Base-by-base conservation (phyloP, 1,140 invertebrate genomes). In the Melanaphis sacchari region DNA sequence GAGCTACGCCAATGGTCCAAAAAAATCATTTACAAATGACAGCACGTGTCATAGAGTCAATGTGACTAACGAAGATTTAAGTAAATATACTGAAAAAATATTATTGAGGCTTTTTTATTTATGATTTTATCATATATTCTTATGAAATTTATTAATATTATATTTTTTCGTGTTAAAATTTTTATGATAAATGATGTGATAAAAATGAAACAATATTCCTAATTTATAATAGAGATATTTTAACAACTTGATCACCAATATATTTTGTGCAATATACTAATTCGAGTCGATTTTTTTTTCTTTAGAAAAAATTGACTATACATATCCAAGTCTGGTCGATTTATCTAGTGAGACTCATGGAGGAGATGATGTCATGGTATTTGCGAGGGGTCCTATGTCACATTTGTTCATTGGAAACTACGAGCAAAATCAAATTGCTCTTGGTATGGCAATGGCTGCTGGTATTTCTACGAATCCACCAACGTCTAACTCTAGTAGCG, bases 1-100 rank as follows among this genome's bases (percentile, higher is more conserved):
- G 9, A 96, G 96, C 2, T 98, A 98, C 94, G 96, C 97, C 21
- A 98, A 97, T 95, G 97, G 97, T 3, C 97, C 97, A 2, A 97
- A 41, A 59, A 2, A 6, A 2, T 31, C 52, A 97, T 84, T 31
- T 38, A 1, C 21, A 9, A 97, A 96, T 94, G 95, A 9, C 94
- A 95, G 41, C 93, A 94, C 31, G 3, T 92, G 90, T n/a, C 41
- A 24, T 3, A 43, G 90, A 38, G 5, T 49, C 8, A 49, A 92
- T 24, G 41, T 81, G 4, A 92, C 66, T 93, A 94, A 95, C 6
- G 94, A 95, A 0, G 43, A 93, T 59, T 94, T 76, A 76, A 76
- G 59, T 76, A 76, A 76, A 18, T n/a, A 76, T 18, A n/a, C 4
- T 6, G 4, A 76, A n/a, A 18, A n/a, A n/a, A n/a, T n/a, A n/a